A percentile compares a stretch with the other conserved stretches of the same genome.
phyloP scores from a whole-genome alignment of 2,113 vertebrate species.

The Nothobranchius furzeri region DNA sequence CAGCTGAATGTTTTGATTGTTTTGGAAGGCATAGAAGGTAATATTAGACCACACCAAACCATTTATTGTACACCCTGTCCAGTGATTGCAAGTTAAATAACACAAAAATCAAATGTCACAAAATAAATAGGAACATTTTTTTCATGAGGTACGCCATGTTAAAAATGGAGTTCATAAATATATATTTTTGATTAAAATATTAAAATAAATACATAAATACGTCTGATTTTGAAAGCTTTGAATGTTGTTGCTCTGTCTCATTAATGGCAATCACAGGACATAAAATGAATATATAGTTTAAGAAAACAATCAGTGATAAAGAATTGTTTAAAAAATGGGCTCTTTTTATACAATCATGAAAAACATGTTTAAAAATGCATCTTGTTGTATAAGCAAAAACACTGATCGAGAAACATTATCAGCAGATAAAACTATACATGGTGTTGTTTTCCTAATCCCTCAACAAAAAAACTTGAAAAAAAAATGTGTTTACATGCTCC shows the following conservation, averaged over 20 bases:
- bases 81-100: slow-evolving; percentile 76
- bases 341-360: slow-evolving; percentile 75
- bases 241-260: slow-evolving; percentile 49
- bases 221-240: slow-evolving; percentile 64
- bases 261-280: slow-evolving; percentile 60
- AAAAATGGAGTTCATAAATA: slow-evolving; percentile 77
- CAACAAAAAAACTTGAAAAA: slow-evolving; percentile 76
- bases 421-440: slow-evolving; percentile 82
- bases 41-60: slow-evolving; percentile 65
- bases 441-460: slow-evolving; percentile 34
- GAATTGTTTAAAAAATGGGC: slow-evolving; percentile 73
- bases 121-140: slow-evolving; percentile 73
- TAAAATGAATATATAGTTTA: slow-evolving; percentile 60
- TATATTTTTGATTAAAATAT: slow-evolving; percentile 74
- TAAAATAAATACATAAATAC: slow-evolving; percentile 85
- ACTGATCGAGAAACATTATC: slow-evolving; percentile 75
- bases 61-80: slow-evolving; percentile 75
- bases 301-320: slow-evolving; percentile 57
- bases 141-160: slow-evolving; percentile 69
- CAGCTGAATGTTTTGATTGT: slow-evolving; percentile 66
- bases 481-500: slow-evolving; percentile 76
- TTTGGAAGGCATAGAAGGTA: slow-evolving; percentile 77
- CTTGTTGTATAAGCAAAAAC: slow-evolving; percentile 74
- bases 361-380: slow-evolving; percentile 78
- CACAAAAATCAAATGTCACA: slow-evolving; percentile 61